A percentile compares a stretch with the other conserved stretches of the same genome.
phyloP scores from a whole-genome alignment of 92 coral and sea anemone species.

The Porites lobata region DNA sequence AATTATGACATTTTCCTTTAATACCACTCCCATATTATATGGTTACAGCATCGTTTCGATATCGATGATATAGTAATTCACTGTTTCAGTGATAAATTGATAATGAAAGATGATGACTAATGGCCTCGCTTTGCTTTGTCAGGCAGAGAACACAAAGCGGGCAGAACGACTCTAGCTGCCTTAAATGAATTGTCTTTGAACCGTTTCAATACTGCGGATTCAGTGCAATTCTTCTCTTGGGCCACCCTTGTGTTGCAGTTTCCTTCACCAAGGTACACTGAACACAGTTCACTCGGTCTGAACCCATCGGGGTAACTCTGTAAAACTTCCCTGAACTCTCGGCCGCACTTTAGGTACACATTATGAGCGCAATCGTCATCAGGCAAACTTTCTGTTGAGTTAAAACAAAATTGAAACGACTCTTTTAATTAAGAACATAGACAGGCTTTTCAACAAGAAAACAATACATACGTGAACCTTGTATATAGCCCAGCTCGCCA shows the following conservation, averaged over 20 bases:
- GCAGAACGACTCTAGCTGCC: background rate
- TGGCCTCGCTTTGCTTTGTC: background rate
- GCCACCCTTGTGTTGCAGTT: background rate
- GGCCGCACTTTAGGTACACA: conserved; percentile 12
- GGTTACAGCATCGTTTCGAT: too few species aligned
- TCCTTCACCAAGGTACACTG: background rate
- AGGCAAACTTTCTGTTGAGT: background rate
- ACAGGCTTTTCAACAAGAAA: too few species aligned
- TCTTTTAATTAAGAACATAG: background rate
- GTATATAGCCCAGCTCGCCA: too few species aligned
- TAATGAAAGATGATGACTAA: background rate
- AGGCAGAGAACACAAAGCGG: background rate
- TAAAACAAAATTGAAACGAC: background rate
- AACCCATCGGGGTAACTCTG: background rate
- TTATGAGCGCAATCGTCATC: background rate
- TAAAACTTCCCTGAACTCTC: background rate
- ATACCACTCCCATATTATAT: too few species aligned
- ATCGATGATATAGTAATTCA: background rate
- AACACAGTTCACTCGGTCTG: background rate
- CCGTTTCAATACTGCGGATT: background rate
- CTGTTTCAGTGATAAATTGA: too few species aligned
- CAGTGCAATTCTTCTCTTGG: background rate
- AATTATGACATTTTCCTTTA: too few species aligned
- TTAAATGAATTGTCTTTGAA: conserved; percentile 15
- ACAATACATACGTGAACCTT: too few species aligned